Conservation (phyloP, 92 coral and sea anemone genomes). For the Porites lobata region DNA sequence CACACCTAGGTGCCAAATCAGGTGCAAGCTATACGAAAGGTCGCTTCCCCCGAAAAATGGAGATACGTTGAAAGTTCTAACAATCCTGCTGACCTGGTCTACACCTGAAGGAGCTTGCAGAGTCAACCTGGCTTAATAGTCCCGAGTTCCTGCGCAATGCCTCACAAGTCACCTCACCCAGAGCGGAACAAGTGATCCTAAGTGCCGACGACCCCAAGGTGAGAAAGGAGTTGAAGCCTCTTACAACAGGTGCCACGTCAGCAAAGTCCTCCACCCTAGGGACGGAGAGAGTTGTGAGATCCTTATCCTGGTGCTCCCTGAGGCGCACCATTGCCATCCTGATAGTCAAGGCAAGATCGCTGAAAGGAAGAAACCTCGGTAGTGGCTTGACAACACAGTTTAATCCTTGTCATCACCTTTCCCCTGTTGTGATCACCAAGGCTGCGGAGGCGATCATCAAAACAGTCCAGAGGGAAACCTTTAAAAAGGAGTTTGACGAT, state of each 20-base stretch:
- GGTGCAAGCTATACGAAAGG: slow-evolving; percentile 11
- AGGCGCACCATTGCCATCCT: slow-evolving; percentile 8
- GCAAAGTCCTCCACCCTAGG: not conserved
- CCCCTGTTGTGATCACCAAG: not conserved
- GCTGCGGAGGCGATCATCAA: not conserved
- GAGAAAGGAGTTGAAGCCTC: slow-evolving; percentile 20
- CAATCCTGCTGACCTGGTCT: slow-evolving; percentile 41
- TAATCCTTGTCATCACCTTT: not conserved
- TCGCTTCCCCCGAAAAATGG: slow-evolving; percentile 19
- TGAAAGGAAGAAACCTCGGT: not conserved
- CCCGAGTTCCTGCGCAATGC: slow-evolving; percentile 32
- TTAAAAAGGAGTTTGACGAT: not conserved
- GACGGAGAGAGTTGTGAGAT: not conserved
- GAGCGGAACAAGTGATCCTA: slow-evolving; percentile 34
- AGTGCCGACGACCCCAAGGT: slow-evolving; percentile 65
- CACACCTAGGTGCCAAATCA: slow-evolving; percentile 31
- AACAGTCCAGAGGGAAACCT: not conserved
- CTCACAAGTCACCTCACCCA: slow-evolving; percentile 17
- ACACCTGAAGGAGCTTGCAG: slow-evolving; percentile 25
- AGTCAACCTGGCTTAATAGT: slow-evolving; percentile 35
- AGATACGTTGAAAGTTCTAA: slow-evolving; percentile 15
- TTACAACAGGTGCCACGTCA: slow-evolving; percentile 11
- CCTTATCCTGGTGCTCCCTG: not conserved
- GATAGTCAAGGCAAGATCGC: not conserved
- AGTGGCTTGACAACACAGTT: no score